Percentiles rank a stretch among this genome's conserved stretches.
Conservation (phyloP, 2,797 vertebrate species). For the Adrianichthys oophorus region DNA sequence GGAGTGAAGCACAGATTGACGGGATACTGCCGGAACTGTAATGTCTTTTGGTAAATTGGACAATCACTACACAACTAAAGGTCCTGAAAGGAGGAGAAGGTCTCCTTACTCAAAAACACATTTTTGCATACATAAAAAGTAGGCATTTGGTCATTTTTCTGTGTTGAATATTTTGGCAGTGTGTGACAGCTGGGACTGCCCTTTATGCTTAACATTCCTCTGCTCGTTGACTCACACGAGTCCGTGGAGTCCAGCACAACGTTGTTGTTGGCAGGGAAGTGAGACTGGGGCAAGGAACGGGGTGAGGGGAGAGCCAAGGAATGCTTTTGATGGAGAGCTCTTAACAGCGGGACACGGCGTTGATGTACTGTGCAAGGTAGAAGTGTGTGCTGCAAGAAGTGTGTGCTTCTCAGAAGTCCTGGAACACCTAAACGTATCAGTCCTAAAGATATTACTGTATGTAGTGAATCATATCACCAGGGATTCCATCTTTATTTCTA, state of each 20-base stretch:
- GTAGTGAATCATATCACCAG: conserved; percentile 10
- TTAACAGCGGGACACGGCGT: conserved; percentile 59
- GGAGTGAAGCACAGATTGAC: no score
- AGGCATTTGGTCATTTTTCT: conserved; percentile 13
- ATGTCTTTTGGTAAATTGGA: no score
- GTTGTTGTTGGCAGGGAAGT: conserved; percentile 68
- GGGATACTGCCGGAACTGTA: no score
- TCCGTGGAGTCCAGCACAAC: conserved; percentile 49
- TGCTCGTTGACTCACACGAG: conserved; percentile 48
- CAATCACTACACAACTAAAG: neutral
- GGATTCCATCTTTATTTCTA: conserved; percentile 15
- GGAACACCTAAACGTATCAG: conserved; percentile 2
- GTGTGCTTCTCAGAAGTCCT: conserved; percentile 22
- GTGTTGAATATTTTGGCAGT: conserved; percentile 33
- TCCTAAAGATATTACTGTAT: conserved; percentile 23
- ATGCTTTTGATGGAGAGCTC: conserved; percentile 69
- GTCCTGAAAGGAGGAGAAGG: neutral
- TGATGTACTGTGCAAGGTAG: conserved; percentile 55
- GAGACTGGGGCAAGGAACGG: conserved; percentile 45
- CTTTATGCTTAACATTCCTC: conserved; percentile 44
- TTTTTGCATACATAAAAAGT: no score
- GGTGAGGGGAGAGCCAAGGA: conserved; percentile 55
- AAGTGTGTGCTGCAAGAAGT: conserved; percentile 39
- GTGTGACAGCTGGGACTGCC: conserved; percentile 13
- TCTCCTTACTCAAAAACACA: no score